Evolutionary conservation across 2,797 vertebrate genomes (phyloP), one percentile per base, ranked within the genome.

Genomic region (Microctenopoma steveboyesi): DNA sequence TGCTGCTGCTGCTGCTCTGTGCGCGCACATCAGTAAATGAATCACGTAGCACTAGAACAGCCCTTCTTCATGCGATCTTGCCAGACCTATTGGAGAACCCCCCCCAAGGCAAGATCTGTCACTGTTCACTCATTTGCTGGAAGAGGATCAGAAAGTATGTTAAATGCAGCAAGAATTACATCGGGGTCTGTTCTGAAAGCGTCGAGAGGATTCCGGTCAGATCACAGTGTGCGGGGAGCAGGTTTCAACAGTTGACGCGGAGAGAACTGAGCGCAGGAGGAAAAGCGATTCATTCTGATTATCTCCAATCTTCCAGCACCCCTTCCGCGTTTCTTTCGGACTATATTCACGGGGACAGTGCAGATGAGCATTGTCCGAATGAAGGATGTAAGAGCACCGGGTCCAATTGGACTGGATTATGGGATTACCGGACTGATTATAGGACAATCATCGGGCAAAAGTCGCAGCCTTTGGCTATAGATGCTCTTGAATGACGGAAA

Each of bases 31-130:
- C 92, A 92, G 92, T 92, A 93, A 92, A 86, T 92, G 89, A 86
- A 93, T 92, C 92, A 93, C 92, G 92, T 93, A 91, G 90, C 89
- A 89, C 88, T 89, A 87, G 91, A 92, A 92, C 92, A 92, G 90
- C 89, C 91, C 86, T 92, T 91, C 89, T 92, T 92, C 92, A 89
- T 91, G 91, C 91, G 90, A 93, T 92, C 89, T 91, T 86, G 80
- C 88, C 89, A 91, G 89, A 91, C 91, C 91, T 90, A 89, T 88
- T 82, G 90, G 89, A 91, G 85, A 83, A 88, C 59, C 48, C 78
- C 85, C 22, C 85, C 59, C 55, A 82, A 83, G 87, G 90, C 88
- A 61, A 84, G 86, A 91, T 90, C 92, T 93, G 92, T 92, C 92
- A 92, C 89, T 60, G 84, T 76, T 92, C 91, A 92, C 91, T 93